phyloP scores from a whole-genome alignment of 2,113 vertebrate genomes.

The Erythrocebus patas region DNA sequence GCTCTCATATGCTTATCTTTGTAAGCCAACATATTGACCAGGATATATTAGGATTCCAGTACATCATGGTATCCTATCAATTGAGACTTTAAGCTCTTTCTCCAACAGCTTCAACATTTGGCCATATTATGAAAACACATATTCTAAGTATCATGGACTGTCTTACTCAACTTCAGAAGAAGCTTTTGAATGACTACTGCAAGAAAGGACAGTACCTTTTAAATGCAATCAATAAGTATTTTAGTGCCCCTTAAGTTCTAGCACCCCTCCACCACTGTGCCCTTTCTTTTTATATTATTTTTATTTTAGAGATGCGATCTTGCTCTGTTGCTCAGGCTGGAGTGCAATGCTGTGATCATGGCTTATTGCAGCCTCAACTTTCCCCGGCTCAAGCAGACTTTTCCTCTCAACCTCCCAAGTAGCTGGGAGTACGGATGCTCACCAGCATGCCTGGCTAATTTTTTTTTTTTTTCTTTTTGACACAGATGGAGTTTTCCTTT shows the following conservation, averaged over 20 bases:
- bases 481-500: too few relatives aligned
- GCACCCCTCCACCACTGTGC: background rate
- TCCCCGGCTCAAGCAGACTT: too few relatives aligned
- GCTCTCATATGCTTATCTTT: slow-evolving; percentile 14
- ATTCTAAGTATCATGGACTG: background rate
- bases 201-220: slow-evolving; percentile 13
- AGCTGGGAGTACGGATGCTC: too few relatives aligned
- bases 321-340: too few relatives aligned
- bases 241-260: background rate
- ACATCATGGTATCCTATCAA: background rate
- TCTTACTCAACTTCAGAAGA: background rate
- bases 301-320: background rate
- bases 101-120: slow-evolving; percentile 15
- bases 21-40: slow-evolving; percentile 27
- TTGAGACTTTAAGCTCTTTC: background rate
- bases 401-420: too few relatives aligned
- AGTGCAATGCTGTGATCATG: too few relatives aligned
- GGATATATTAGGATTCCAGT: background rate
- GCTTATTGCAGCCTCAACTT: too few relatives aligned
- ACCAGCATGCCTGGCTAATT: too few relatives aligned
- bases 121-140: background rate
- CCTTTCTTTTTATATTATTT: background rate
- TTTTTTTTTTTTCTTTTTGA: too few relatives aligned
- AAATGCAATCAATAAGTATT: background rate
- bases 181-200: background rate